A percentile compares a stretch with the other conserved stretches of the same genome.
phyloP scores from a whole-genome alignment of 2,113 vertebrate species.

The Ailurus styani region DNA sequence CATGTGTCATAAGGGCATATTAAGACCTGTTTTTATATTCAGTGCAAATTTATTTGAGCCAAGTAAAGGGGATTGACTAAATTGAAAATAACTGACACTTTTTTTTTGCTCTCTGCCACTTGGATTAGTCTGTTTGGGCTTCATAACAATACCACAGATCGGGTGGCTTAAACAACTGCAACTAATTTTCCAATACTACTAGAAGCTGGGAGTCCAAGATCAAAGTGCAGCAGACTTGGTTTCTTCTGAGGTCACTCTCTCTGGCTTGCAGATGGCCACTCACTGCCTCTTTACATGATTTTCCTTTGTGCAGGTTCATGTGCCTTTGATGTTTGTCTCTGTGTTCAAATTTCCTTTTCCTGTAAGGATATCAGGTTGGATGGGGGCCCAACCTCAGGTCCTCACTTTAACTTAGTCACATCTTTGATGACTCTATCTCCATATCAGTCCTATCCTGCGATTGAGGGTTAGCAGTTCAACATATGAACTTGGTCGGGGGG shows the following conservation, averaged over 20 bases:
- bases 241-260: not conserved
- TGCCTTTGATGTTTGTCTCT: not conserved
- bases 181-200: not conserved
- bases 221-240: not conserved
- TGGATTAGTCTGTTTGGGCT: not conserved
- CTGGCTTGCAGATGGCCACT: not conserved
- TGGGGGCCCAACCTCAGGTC: not conserved
- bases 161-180: not conserved
- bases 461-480: not conserved
- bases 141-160: not conserved
- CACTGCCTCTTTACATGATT: not conserved
- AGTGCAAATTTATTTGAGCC: not conserved
- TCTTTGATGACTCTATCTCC: not conserved
- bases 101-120: not conserved
- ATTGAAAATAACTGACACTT: not conserved
- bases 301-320: rapidly evolving
- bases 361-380: not conserved
- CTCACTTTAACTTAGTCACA: not conserved
- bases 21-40: not conserved
- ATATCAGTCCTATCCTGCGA: not conserved
- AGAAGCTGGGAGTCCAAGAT: not conserved
- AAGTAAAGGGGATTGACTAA: not conserved
- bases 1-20: not conserved
- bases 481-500: not conserved
- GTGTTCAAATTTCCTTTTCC: not conserved